These are phyloP conservation scores for Rhimphoctona megacephalus DNA, from an alignment of 2,888 invertebrate genomes.

Conservation along the genomic window DNA sequence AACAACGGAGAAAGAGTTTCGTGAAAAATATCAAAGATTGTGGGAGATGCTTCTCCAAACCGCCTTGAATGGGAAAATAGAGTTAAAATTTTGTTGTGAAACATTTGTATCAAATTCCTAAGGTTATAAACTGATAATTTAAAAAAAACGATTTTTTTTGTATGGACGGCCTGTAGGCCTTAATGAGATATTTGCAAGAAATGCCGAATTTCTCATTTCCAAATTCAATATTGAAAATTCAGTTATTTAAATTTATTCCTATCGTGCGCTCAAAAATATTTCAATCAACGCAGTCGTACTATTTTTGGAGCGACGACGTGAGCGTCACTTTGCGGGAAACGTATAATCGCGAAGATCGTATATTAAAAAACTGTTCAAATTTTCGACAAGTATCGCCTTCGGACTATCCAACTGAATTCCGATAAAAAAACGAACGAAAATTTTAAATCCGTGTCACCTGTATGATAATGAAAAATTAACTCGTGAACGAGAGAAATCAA, in stretches of 20 bases:
- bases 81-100: background rate
- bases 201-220: background rate
- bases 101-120: background rate
- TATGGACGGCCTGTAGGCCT: background rate
- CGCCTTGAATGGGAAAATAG: background rate
- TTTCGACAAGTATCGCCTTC: background rate
- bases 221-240: background rate
- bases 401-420: background rate
- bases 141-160: background rate
- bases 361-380: background rate
- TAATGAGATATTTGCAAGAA: background rate
- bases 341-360: background rate
- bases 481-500: background rate
- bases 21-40: background rate
- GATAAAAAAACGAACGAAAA: background rate
- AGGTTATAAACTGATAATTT: background rate
- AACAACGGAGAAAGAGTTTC: background rate
- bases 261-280: background rate
- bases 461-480: background rate
- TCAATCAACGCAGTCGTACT: background rate
- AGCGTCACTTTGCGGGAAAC: background rate
- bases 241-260: background rate
- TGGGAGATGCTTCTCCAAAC: background rate
- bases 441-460: background rate
- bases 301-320: background rate